Base-by-base conservation (phyloP, 2,113 vertebrate species). In the Eleginops maclovinus region DNA sequence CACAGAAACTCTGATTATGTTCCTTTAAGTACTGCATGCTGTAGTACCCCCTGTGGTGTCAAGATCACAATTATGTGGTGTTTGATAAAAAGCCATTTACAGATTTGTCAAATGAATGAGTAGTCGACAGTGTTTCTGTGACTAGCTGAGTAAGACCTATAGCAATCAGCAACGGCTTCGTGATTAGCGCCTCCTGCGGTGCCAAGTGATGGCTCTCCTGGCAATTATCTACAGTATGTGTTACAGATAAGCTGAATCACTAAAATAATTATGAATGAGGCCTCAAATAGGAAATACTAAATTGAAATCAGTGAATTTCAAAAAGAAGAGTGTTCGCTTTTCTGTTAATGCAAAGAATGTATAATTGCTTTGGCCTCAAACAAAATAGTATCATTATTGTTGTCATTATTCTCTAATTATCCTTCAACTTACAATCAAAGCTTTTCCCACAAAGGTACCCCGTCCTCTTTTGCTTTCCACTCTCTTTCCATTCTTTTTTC, bases 331-430 rank as follows among this genome's bases (percentile, higher is more conserved):
- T 75, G 68, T 73, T 79, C 26, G 15, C 22, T 51, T 79, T 64
- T 63, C 17, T 72, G 8, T 40, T 66, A 81, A 72, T 77, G 64
- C 54, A 80, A 51, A 36, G 26, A 68, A 31, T 40, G 59, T 22
- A 50, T 75, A 47, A 86, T 83, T 84, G 60, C 66, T 82, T 62
- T 80, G 54, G 81, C 63, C 73, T 77, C 58, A 82, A 79, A 88
- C 75, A 66, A 85, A 83, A 83, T 81, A 40, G 51, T 66, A 71
- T 76, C 59, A 63, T 87, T 77, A 78, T 76, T 66, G 66, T 81
- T 72, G 81, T 83, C 71, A 83, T 91, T 79, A 87, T 82, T 81
- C 70, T 75, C 36, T 77, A 80, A 87, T 85, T 89, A 85, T 88
- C 72, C 51, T 69, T 74, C 56, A 72, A 81, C 70, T 90, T 76